These are phyloP conservation scores for Eriosoma lanigerum DNA, from an alignment of 1,140 invertebrate species.

Conservation along the genomic window DNA sequence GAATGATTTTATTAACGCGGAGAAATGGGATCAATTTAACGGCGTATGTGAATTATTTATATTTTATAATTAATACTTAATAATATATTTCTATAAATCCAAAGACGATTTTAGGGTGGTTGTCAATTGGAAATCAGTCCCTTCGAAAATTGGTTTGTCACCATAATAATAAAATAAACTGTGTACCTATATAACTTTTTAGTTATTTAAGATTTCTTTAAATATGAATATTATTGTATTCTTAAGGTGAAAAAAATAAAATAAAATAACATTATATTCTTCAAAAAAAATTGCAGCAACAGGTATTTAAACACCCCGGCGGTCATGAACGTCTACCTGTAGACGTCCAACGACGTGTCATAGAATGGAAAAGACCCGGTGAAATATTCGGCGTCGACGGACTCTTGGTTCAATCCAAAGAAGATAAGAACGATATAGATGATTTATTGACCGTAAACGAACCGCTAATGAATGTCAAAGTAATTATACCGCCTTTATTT, in stretches of 20 bases:
- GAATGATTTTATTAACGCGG: constrained; percentile 25
- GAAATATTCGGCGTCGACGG: constrained; percentile 12
- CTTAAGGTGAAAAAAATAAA: no score
- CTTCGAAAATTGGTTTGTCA: no score
- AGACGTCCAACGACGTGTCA: neutral
- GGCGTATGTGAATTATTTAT: neutral
- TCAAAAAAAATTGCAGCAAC: neutral
- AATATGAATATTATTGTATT: no score
- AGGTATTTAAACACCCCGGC: constrained; percentile 4
- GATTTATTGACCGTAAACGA: constrained; percentile 7
- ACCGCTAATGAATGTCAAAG: constrained; percentile 29
- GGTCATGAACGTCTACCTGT: constrained; percentile 14
- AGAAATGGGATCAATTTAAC: constrained; percentile 13
- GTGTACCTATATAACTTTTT: no score
- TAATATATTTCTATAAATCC: neutral
- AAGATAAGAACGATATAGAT: neutral
- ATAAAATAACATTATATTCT: no score
- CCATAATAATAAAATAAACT: no score
- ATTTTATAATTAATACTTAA: neutral
- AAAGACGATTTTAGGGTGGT: neutral
- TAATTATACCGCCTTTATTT: neutral
- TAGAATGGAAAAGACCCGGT: constrained; percentile 26
- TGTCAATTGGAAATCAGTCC: no score
- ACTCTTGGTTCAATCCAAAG: neutral
- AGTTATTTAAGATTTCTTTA: no score